Base-by-base conservation (phyloP, 2,797 vertebrate species). In the Bovichtus diacanthus region DNA sequence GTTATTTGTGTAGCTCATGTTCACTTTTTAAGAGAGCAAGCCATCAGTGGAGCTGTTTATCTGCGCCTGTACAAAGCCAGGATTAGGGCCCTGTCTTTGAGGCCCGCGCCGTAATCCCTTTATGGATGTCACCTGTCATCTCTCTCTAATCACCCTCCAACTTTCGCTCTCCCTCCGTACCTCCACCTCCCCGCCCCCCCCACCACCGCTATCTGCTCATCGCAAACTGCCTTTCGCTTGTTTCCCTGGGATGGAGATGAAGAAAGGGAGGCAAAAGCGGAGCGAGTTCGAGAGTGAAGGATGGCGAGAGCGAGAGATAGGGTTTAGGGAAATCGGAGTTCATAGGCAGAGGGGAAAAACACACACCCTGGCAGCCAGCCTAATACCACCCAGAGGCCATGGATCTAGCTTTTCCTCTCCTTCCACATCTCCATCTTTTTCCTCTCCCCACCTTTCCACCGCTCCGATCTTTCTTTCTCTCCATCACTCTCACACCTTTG, bases 51-150 rank as follows among this genome's bases (percentile, higher is more conserved):
- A 88, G 93, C 92, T 94, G 94, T 95, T 94, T 95, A 95, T 95
- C 95, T 92, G 89, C 43, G 86, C 71, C 90, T 72, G 86, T 90
- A 94, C 94, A 95, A 95, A 95, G 94, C 87, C 86, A 84, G 94
- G 94, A 95, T 95, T 95, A 95, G 90, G 90, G 85, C 87, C 87
- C 90, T 91, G 93, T 92, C 90, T 93, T 93, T 94, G 91, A 92
- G 91, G 92, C 87, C 92, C 75, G 81, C 88, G 78, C 87, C 72
- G 56, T 94, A 94, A 94, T 94, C 94, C 94, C 90, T 94, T 92
- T 91, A 92, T 92, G 92, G 93, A 93, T 93, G 93, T 94, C 94
- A 94, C 94, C 94, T 94, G 94, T 94, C 94, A 94, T 93, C 93
- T 93, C 89, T 83, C 88, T 89, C 92, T 91, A 93, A 94, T 94